Evolutionary conservation across 1,140 invertebrate species (phyloP), one percentile per base, ranked within the genome.

Genomic region (Lordiphosa collinella): DNA sequence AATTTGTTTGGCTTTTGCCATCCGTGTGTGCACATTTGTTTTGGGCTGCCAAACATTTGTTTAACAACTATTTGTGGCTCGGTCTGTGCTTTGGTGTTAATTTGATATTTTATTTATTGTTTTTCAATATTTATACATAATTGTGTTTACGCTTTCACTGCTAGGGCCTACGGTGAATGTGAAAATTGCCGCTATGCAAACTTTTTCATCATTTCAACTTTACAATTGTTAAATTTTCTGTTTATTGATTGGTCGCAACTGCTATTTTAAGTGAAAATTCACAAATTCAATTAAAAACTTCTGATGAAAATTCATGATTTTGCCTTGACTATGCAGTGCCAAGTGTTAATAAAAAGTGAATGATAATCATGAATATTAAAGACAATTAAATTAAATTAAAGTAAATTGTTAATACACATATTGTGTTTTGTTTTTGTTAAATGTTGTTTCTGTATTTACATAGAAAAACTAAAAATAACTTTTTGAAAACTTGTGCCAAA

Each of bases 81-180:
- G 56, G 66, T 70, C 55, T 18, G 31, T 44, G 65, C 35, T 32
- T 59, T 59, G 78, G 78, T 82, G 78, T 78, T 84, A 82, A 84
- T 84, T 84, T 84, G 64, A 84, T 84, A 84, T 84, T 84, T 84
- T 84, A 84, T 84, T 84, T 84, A 82, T 82, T 71, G 63, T 69
- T 72, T 49, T 84, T 66, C 67, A 78, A 84, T 84, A 82, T 82
- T 84, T 76, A 84, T 73, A 65, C 56, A 67, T 78, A 73, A 78
- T 84, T 73, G 63, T 78, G 68, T 84, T 82, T 84, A 47, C 52
- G 43, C 58, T 60, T 58, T 69, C 64, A 68, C 48, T 68, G 60
- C 53, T 60, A 53, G 31, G 56, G n/a, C 44, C 57, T 32, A 43
- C 32, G n/a, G 46, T 44, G 41, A 13, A 35, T n/a, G 47, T 68